Evolutionary conservation across 2,113 vertebrate species (phyloP), one percentile per base, ranked within the genome.

Genomic region (Myotis brandtii): DNA sequence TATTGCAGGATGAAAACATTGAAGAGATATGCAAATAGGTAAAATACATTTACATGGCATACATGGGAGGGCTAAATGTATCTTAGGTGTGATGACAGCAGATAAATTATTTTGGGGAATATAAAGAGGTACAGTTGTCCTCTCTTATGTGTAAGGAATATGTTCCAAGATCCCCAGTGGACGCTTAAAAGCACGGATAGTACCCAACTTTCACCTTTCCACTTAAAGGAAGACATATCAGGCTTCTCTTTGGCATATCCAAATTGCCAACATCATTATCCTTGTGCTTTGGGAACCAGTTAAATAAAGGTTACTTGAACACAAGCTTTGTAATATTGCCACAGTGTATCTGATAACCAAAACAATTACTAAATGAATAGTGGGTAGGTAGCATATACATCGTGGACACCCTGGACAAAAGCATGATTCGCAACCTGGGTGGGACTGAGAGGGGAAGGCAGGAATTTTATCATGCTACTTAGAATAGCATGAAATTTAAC

Each of bases 21-120:
- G 37, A 94, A 77, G 40, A 93, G 73, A 73, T 91, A 25, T 79
- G 3, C 27, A 86, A 90, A 87, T 75, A 77, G 13, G 34, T 81
- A 25, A 83, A 91, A 46, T 93, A 46, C 87, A 48, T 79, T 72
- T 84, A 54, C 23, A 88, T 70, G 30, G 64, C 25, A 32, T 70
- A 40, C 3, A 54, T 82, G 23, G 25, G 8, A 95, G 5, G 8
- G 25, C 30, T 79, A 67, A 90, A 70, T 64, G 27, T 72, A 72
- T 83, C 77, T 91, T 87, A 72, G 13, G 20, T 77, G 5, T 66
- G 37, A 96, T 25, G 34, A 86, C 4, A 86, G 18, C 25, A 54
- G n/a, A n/a, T 77, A 66, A 14, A 73, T 70, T 64, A 9, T 56
- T 59, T 88, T 70, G 2, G 25, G 27, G 20, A 86, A 13, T 77